These are phyloP conservation scores for Trematomus loennbergii DNA, from an alignment of 2,113 vertebrate genomes.

Conservation along the genomic window DNA sequence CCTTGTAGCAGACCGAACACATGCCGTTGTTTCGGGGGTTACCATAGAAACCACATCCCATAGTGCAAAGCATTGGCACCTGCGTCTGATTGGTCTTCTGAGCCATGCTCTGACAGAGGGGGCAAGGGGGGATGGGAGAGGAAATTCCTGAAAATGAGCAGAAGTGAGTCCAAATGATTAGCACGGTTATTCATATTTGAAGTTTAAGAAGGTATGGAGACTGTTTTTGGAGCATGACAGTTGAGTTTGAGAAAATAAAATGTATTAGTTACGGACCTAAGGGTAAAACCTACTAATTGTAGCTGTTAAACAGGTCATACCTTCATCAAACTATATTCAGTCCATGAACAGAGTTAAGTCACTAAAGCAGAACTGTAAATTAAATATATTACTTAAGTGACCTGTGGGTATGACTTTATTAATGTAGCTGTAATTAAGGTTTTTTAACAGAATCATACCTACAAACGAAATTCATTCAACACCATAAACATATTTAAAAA, in stretches of 20 bases:
- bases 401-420: too few relatives aligned
- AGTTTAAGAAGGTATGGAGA: constrained; percentile 60
- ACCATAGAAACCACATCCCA: constrained; percentile 93
- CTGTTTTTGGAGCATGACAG: constrained; percentile 52
- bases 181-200: neutral
- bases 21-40: constrained; percentile 93
- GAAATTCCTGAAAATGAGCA: constrained; percentile 78
- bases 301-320: neutral
- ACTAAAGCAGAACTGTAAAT: neutral
- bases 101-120: constrained; percentile 87
- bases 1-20: constrained; percentile 95
- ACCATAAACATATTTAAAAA: neutral
- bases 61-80: constrained; percentile 92
- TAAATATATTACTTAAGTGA: too few relatives aligned
- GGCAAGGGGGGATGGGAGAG: constrained; percentile 81
- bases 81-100: constrained; percentile 94
- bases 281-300: neutral
- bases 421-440: too few relatives aligned
- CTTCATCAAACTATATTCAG: constrained; percentile 12
- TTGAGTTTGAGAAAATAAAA: constrained; percentile 18
- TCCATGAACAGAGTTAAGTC: neutral
- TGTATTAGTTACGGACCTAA: constrained; percentile 13
- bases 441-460: too few relatives aligned
- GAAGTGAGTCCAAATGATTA: constrained; percentile 62
- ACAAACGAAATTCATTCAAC: neutral